Conservation (phyloP, 2,888 invertebrate genomes). For the Opisthograptis luteolata region DNA sequence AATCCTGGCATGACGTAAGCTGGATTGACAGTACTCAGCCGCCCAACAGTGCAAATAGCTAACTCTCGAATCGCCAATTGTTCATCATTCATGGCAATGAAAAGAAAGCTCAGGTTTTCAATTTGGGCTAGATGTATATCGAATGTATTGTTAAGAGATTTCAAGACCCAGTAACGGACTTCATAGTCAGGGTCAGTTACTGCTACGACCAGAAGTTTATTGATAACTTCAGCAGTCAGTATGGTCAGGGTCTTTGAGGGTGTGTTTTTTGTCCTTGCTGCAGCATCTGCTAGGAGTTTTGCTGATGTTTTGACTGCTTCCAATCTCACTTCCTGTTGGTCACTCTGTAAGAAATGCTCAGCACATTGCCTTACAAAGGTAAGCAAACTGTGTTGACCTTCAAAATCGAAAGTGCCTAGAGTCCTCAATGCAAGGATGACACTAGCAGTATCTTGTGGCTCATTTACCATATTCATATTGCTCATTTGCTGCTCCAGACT, state of each 20-base stretch:
- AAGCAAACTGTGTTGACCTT: constrained; percentile 93
- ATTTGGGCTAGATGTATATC: constrained; percentile 98
- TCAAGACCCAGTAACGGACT: constrained; percentile 96
- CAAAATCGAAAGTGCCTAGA: constrained; percentile 95
- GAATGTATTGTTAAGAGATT: constrained; percentile 95
- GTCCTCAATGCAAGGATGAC: constrained; percentile 96
- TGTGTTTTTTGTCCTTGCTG: constrained; percentile 85
- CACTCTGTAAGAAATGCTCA: constrained; percentile 95
- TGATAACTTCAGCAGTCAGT: constrained; percentile 93
- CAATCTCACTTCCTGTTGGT: constrained; percentile 93
- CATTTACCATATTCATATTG: constrained; percentile 73
- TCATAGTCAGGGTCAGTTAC: constrained; percentile 98
- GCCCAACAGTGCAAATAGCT: constrained; percentile 96
- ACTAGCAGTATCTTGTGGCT: constrained; percentile 90
- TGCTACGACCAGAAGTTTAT: constrained; percentile 95
- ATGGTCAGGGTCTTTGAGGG: constrained; percentile 93
- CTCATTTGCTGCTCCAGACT: constrained; percentile 82
- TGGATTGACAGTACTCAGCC: constrained; percentile 97
- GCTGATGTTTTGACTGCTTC: constrained; percentile 98
- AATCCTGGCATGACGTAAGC: constrained; percentile 99
- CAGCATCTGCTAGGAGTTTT: constrained; percentile 92
- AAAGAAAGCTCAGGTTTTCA: constrained; percentile 95
- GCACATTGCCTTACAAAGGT: constrained; percentile 97
- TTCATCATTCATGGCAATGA: constrained; percentile 98
- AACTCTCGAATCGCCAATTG: constrained; percentile 97